phyloP scores from a whole-genome alignment of 2,888 invertebrate species.

The Lasius platythorax region DNA sequence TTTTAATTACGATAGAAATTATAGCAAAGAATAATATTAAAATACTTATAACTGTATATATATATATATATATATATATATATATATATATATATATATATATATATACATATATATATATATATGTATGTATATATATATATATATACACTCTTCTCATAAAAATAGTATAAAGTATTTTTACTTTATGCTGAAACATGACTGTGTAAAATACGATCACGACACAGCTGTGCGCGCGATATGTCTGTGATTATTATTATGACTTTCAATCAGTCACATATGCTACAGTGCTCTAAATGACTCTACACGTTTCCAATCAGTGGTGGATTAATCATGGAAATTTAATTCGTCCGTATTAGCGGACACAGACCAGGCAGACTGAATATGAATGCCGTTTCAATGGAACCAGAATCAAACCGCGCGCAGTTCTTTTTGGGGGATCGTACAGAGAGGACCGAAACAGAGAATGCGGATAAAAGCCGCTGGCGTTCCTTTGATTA shows the following conservation, averaged over 20 bases:
- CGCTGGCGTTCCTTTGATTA: slow-evolving; percentile 74
- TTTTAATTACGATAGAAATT: slow-evolving; percentile 18
- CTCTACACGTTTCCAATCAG: slow-evolving; percentile 50
- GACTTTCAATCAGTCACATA: slow-evolving; percentile 50
- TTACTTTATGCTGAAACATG: background rate
- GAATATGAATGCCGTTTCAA: slow-evolving; percentile 57
- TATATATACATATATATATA: no score
- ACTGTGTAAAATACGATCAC: background rate
- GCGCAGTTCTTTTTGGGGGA: slow-evolving; percentile 62
- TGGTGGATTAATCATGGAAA: slow-evolving; percentile 56
- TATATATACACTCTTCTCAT: background rate
- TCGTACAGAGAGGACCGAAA: slow-evolving; percentile 55
- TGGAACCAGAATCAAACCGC: slow-evolving; percentile 67
- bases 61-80: background rate
- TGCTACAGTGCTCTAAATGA: slow-evolving; percentile 46
- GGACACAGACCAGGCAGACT: slow-evolving; percentile 4
- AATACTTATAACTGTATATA: background rate
- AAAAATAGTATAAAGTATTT: slow-evolving; percentile 13
- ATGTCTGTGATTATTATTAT: slow-evolving; percentile 47
- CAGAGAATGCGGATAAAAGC: slow-evolving; percentile 55
- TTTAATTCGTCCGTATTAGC: slow-evolving; percentile 48
- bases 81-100: background rate
- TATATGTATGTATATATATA: background rate
- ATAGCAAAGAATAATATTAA: background rate
- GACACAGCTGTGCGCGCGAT: background rate